Percentiles rank a stretch among this genome's conserved stretches.
Evolutionary conservation across 2,113 vertebrate genomes (phyloP).

Genomic region (Pteronura brasiliensis): DNA sequence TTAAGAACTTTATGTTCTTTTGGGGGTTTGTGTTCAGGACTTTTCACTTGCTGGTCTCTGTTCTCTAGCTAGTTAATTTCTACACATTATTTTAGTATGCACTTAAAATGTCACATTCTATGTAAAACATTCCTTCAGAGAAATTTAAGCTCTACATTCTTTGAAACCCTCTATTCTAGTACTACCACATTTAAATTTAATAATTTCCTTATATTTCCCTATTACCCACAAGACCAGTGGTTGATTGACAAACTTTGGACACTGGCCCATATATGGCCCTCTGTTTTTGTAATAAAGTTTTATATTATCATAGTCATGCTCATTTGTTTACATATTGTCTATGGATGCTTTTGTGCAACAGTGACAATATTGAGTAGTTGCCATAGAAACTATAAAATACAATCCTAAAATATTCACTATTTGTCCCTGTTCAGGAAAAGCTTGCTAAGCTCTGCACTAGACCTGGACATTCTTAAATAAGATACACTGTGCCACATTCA

Average conservation of each 20-base stretch:
- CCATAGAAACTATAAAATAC: neutral
- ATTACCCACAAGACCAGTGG: neutral
- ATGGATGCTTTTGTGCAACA: neutral
- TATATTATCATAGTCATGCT: neutral
- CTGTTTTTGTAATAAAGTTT: neutral
- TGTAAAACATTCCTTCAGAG: neutral
- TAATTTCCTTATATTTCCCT: neutral
- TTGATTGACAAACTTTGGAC: neutral
- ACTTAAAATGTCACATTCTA: neutral
- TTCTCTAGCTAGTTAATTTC: neutral
- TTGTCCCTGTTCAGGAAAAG: neutral
- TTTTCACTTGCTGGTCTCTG: slow-evolving; percentile 3
- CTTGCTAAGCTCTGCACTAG: neutral
- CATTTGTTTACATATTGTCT: neutral
- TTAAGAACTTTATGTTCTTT: neutral
- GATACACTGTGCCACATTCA: neutral
- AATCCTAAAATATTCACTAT: neutral
- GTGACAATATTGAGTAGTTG: neutral
- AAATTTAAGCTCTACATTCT: neutral
- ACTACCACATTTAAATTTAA: neutral
- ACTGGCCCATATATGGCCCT: neutral
- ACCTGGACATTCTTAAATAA: neutral
- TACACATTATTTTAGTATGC: neutral
- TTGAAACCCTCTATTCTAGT: neutral
- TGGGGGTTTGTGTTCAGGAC: neutral